These are phyloP conservation scores for Piprites chloris DNA, from an alignment of 2,113 vertebrate species.

Conservation along the genomic window DNA sequence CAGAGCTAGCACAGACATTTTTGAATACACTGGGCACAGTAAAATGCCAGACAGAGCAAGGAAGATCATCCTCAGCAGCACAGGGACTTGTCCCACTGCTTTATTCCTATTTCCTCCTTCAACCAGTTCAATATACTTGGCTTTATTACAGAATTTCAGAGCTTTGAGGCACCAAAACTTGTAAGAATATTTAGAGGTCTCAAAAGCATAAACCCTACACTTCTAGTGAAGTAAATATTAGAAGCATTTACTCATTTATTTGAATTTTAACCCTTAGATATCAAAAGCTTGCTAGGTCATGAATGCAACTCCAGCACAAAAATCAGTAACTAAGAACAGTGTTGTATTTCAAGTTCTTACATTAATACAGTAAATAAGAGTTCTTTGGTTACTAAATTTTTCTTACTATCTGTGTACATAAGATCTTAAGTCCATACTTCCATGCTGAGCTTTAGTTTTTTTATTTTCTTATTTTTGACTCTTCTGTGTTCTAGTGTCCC, in stretches of 20 bases:
- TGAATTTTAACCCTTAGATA: neutral
- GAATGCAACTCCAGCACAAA: neutral
- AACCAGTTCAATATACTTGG: neutral
- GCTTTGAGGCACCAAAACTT: neutral
- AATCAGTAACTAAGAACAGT: neutral
- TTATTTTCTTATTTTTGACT: neutral
- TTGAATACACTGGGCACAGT: neutral
- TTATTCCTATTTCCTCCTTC: neutral
- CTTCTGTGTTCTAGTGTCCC: neutral
- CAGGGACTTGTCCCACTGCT: neutral
- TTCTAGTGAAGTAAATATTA: neutral
- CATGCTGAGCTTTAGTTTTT: neutral
- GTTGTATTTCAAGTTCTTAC: neutral
- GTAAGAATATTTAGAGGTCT: neutral
- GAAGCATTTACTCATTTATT: neutral
- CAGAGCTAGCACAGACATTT: neutral
- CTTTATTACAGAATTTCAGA: neutral
- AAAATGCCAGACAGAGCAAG: neutral
- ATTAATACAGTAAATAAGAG: neutral
- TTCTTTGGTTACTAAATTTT: neutral
- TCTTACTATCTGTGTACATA: neutral
- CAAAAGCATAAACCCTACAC: neutral
- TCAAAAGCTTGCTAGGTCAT: neutral
- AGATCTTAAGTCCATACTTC: neutral
- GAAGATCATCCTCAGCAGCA: neutral